phyloP scores from a whole-genome alignment of 2,113 vertebrate genomes.

The Neomonachus schauinslandi region DNA sequence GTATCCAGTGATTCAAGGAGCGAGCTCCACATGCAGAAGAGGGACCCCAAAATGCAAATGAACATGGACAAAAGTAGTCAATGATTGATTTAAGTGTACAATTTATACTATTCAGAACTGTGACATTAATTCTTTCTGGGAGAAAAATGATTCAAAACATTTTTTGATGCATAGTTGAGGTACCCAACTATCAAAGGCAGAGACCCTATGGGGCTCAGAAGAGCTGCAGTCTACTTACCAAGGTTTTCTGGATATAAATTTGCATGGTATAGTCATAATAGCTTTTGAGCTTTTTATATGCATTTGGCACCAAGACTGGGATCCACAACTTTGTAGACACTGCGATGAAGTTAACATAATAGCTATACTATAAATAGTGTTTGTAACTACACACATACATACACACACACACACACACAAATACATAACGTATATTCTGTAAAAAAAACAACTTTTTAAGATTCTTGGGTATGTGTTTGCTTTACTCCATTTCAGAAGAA shows the following conservation, averaged over 20 bases:
- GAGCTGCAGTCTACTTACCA: conserved; percentile 46
- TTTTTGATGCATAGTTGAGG: conserved; percentile 62
- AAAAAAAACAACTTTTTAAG: conserved; percentile 76
- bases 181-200: conserved; percentile 57
- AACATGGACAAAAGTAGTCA: neutral
- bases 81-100: neutral
- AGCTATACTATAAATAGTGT: conserved; percentile 80
- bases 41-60: conserved; percentile 19
- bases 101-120: conserved; percentile 55
- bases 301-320: conserved; percentile 79
- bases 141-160: conserved; percentile 48
- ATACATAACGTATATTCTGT: conserved; percentile 71
- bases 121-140: conserved; percentile 54
- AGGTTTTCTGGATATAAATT: conserved; percentile 75
- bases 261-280: conserved; percentile 67
- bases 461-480: conserved; percentile 81
- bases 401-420: neutral
- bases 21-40: conserved; percentile 27
- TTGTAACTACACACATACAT: conserved; percentile 69
- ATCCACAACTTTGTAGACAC: conserved; percentile 77
- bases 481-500: conserved; percentile 77
- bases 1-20: conserved; percentile 56
- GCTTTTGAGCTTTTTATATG: conserved; percentile 78
- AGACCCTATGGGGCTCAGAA: conserved; percentile 37
- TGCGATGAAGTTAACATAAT: conserved; percentile 78